phyloP scores from a whole-genome alignment of 2,113 vertebrate genomes.

The Equus quagga region DNA sequence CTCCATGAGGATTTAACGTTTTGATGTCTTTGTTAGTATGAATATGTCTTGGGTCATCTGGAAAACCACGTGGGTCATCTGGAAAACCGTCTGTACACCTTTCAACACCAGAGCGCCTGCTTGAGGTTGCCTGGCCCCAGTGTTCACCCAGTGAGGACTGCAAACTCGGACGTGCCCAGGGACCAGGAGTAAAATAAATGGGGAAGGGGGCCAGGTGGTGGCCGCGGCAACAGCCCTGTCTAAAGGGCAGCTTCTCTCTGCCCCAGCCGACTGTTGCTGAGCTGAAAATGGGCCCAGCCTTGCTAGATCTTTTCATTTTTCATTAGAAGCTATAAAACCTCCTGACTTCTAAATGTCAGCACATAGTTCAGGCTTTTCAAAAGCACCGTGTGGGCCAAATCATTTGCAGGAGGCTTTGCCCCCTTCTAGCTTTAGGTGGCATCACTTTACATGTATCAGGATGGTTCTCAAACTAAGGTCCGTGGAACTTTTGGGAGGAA shows the following conservation, averaged over 20 bases:
- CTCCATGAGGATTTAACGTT: background rate
- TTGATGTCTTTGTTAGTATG: background rate
- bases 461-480: background rate
- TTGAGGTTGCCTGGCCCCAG: background rate
- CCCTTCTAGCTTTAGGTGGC: background rate
- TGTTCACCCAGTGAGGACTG: background rate
- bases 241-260: background rate
- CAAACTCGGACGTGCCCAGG: background rate
- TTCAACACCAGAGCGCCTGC: accelerated
- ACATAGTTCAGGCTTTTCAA: background rate
- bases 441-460: accelerated
- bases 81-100: background rate
- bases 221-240: accelerated
- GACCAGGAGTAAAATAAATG: background rate
- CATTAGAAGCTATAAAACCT: no score
- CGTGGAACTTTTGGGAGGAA: accelerated
- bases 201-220: accelerated
- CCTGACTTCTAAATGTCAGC: background rate
- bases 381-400: accelerated
- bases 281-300: background rate
- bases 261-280: accelerated
- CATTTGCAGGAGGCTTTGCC: no score
- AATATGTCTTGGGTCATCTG: background rate
- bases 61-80: background rate
- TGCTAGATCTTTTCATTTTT: background rate